These are phyloP conservation scores for Calameuta pallipes DNA, from an alignment of 2,888 invertebrate genomes.

Conservation along the genomic window DNA sequence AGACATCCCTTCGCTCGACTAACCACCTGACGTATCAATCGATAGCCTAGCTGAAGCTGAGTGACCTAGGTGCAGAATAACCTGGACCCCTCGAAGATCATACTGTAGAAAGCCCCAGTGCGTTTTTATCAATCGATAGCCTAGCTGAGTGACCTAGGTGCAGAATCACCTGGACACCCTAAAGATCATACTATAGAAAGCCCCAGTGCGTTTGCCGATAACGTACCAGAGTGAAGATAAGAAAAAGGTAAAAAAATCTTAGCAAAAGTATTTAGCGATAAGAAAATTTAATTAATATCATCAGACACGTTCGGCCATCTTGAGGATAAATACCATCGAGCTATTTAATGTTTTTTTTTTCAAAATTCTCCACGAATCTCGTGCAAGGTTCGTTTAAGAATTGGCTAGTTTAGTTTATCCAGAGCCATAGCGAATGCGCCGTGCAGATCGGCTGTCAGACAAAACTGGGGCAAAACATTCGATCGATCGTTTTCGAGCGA, in stretches of 20 bases:
- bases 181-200: too few species aligned
- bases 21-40: conserved; percentile 46
- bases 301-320: too few species aligned
- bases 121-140: conserved; percentile 38
- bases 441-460: conserved; percentile 43
- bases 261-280: conserved; percentile 14
- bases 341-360: too few species aligned
- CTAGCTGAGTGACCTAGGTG: not conserved
- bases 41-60: conserved; percentile 19
- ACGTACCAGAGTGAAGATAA: too few species aligned
- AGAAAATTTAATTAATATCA: conserved; percentile 16
- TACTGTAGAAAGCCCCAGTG: too few species aligned
- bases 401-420: conserved; percentile 41
- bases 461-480: conserved; percentile 58
- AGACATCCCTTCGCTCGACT: conserved; percentile 24
- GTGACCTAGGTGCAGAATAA: not conserved
- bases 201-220: too few species aligned
- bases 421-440: conserved; percentile 44
- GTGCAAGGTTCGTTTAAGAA: not conserved
- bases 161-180: not conserved
- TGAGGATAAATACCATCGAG: too few species aligned
- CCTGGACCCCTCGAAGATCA: not conserved
- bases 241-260: too few species aligned
- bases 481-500: conserved; percentile 45
- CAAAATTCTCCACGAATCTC: too few species aligned